Conservation (phyloP, 2,113 vertebrate genomes). For the Otolemur garnettii region DNA sequence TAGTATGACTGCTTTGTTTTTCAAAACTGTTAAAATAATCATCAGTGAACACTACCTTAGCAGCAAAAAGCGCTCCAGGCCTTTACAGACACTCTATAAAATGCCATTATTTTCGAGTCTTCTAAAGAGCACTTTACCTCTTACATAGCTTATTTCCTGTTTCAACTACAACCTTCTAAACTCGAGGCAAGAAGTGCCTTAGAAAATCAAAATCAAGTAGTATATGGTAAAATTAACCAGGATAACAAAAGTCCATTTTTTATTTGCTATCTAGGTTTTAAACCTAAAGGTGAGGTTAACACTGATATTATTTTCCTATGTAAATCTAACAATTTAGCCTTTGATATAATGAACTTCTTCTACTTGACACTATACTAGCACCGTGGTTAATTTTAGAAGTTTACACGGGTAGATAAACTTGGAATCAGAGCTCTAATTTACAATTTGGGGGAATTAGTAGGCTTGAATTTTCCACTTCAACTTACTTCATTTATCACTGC, state of each 20-base stretch:
- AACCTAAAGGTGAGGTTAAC: constrained; percentile 64
- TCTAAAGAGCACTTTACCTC: constrained; percentile 41
- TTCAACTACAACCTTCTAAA: constrained; percentile 62
- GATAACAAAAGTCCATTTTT: constrained; percentile 13
- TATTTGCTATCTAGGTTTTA: constrained; percentile 63
- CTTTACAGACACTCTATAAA: constrained; percentile 62
- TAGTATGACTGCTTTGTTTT: constrained; percentile 25
- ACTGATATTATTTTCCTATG: constrained; percentile 33
- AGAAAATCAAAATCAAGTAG: constrained; percentile 53
- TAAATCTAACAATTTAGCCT: constrained; percentile 30
- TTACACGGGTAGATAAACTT: constrained; percentile 68
- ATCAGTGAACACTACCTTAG: neutral
- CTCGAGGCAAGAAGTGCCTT: neutral
- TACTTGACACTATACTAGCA: constrained; percentile 62
- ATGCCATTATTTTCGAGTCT: constrained; percentile 30
- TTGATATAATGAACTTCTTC: constrained; percentile 72
- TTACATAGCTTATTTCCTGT: constrained; percentile 41
- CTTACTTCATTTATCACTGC: constrained; percentile 68
- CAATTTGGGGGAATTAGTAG: constrained; percentile 59
- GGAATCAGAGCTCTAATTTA: constrained; percentile 75
- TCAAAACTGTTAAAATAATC: constrained; percentile 34
- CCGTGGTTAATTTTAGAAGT: constrained; percentile 65
- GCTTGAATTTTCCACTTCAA: constrained; percentile 69
- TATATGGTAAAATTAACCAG: constrained; percentile 57
- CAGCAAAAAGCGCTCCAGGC: constrained; percentile 8